phyloP scores from a whole-genome alignment of 2,888 invertebrate genomes.

The Drosophila putrida region DNA sequence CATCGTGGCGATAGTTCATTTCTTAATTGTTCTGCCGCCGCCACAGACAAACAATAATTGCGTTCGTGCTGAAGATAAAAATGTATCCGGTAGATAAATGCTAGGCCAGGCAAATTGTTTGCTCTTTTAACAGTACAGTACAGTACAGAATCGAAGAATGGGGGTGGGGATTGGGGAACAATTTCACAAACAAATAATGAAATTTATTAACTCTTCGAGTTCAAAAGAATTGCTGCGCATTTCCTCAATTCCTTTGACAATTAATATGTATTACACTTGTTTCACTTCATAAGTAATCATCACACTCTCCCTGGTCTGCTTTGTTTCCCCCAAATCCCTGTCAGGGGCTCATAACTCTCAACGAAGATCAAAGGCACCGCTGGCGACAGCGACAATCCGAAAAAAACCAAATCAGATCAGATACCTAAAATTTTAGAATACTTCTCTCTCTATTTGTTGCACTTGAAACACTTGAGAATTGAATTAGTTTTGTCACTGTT shows the following conservation, averaged over 20 bases:
- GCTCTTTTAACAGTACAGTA: constrained; percentile 43
- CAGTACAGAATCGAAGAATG: neutral
- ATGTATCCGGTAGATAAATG: constrained; percentile 79
- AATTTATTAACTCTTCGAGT: constrained; percentile 75
- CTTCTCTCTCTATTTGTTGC: neutral
- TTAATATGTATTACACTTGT: constrained; percentile 66
- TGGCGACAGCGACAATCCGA: constrained; percentile 53
- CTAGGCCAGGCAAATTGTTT: constrained; percentile 56
- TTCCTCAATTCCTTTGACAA: constrained; percentile 77
- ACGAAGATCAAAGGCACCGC: constrained; percentile 58
- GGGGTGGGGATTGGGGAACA: constrained; percentile 7
- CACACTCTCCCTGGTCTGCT: constrained; percentile 50
- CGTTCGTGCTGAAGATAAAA: constrained; percentile 71
- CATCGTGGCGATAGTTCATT: constrained; percentile 72
- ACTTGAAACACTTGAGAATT: constrained; percentile 53
- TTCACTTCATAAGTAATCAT: constrained; percentile 60
- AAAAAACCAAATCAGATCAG: constrained; percentile 19
- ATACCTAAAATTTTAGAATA: constrained; percentile 9
- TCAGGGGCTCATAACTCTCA: constrained; percentile 50
- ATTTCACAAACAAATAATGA: constrained; percentile 73
- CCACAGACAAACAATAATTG: constrained; percentile 68
- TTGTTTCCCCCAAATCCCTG: constrained; percentile 47
- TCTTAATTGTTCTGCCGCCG: constrained; percentile 72
- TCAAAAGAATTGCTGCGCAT: constrained; percentile 75
- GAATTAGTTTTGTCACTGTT: constrained; percentile 62